Percentiles rank a stretch among this genome's conserved stretches.
Evolutionary conservation across 2,797 vertebrate genomes (phyloP).

Genomic region (Crocidura indochinensis): DNA sequence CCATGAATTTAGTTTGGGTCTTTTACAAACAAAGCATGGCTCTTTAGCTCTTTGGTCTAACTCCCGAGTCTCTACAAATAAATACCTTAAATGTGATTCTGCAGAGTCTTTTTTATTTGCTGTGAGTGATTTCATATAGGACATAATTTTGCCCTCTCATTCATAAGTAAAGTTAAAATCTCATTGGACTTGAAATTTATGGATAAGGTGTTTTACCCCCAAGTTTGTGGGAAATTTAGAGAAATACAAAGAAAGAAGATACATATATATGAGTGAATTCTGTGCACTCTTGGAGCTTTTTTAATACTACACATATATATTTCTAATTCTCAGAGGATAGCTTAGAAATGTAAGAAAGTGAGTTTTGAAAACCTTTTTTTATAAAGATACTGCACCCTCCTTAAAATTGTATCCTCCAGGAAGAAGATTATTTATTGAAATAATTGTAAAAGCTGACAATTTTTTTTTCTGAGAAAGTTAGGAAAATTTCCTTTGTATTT

Average conservation of each 20-base stretch:
- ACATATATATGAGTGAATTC: conserved; percentile 37
- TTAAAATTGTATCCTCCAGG: conserved; percentile 53
- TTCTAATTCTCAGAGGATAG: conserved; percentile 41
- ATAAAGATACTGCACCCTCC: neutral
- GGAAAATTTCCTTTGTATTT: conserved; percentile 72
- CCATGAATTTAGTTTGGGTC: no score
- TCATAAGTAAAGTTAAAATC: conserved; percentile 40
- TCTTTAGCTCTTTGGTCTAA: no score
- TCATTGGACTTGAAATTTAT: conserved; percentile 59
- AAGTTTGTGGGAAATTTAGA: conserved; percentile 54
- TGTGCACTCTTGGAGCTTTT: conserved; percentile 33
- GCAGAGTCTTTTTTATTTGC: neutral
- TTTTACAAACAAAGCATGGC: no score
- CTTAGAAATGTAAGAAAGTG: conserved; percentile 49
- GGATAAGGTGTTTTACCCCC: neutral
- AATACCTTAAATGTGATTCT: neutral
- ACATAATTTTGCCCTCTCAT: conserved; percentile 19
- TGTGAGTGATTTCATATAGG: neutral
- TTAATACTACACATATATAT: conserved; percentile 23
- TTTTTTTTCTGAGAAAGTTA: conserved; percentile 62
- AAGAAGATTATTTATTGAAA: conserved; percentile 68
- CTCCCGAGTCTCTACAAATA: no score
- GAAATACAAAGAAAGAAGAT: conserved; percentile 66
- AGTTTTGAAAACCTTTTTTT: conserved; percentile 35
- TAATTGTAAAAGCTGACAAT: conserved; percentile 74